Percentiles rank a stretch among this genome's conserved stretches.
These are phyloP conservation scores for Alces alces DNA, from an alignment of 2,113 vertebrate species.

Conservation along the genomic window DNA sequence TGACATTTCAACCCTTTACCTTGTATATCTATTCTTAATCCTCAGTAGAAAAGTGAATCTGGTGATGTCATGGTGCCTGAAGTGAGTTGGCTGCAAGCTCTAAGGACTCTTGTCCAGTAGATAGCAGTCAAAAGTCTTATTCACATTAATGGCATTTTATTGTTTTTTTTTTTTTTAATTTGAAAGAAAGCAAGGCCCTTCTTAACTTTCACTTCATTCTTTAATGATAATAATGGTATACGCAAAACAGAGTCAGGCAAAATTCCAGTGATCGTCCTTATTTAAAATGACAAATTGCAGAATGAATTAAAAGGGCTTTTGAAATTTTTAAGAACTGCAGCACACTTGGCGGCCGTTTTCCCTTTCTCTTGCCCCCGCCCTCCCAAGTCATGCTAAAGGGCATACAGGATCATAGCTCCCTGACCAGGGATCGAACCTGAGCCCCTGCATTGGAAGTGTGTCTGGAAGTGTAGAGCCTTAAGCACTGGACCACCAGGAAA, in stretches of 20 bases:
- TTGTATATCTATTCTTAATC: background rate
- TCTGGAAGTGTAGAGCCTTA: background rate
- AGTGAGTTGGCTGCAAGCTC: background rate
- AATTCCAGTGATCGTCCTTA: background rate
- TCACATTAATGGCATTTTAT: background rate
- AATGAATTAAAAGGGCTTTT: background rate
- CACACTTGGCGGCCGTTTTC: background rate
- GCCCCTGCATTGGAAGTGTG: background rate
- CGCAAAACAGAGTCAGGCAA: background rate
- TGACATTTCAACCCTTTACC: background rate
- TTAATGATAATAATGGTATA: background rate
- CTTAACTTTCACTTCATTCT: background rate
- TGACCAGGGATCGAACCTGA: background rate
- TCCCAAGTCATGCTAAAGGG: rapidly evolving
- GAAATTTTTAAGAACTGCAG: background rate
- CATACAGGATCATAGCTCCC: background rate
- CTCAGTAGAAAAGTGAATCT: background rate
- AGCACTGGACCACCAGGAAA: background rate
- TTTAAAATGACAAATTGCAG: background rate
- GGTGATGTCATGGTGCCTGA: background rate
- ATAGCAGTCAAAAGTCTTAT: background rate
- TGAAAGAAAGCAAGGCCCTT: background rate
- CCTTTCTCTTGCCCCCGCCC: background rate
- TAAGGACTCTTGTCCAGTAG: background rate
- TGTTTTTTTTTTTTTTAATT: background rate